Evolutionary conservation across 1,140 invertebrate genomes (phyloP).

Genomic region (Geopemphigus sp.): DNA sequence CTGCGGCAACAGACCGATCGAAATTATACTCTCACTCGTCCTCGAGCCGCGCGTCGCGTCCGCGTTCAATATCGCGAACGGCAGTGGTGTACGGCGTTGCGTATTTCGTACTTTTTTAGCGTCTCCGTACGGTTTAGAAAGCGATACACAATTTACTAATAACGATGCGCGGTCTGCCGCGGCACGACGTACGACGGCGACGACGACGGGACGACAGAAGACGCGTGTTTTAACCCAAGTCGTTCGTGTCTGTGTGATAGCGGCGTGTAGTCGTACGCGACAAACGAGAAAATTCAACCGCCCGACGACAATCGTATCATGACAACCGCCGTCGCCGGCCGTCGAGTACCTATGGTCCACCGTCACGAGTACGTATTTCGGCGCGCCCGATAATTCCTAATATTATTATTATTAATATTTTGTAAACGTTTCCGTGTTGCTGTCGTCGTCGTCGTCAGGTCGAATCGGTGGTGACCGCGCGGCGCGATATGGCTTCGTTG

Average conservation of each 20-base stretch:
- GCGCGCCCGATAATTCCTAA: not conserved
- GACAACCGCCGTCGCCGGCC: no score
- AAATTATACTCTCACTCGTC: constrained; percentile 29
- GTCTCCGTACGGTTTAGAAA: no score
- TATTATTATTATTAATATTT: not conserved
- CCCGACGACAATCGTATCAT: no score
- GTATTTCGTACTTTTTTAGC: no score
- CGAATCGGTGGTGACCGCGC: not conserved
- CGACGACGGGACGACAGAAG: not conserved
- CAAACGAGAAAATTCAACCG: no score
- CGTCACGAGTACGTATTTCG: not conserved
- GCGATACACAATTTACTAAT: no score
- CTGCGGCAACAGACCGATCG: no score
- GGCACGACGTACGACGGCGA: not conserved
- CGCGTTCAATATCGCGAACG: not conserved
- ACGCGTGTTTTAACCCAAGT: no score
- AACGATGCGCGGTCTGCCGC: not conserved
- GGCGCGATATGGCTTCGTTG: constrained; percentile 39
- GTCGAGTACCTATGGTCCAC: no score
- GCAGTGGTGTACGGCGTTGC: no score
- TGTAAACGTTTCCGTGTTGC: not conserved
- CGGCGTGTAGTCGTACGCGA: no score
- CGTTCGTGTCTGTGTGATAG: no score
- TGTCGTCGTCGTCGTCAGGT: not conserved
- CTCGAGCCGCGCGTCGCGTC: constrained; percentile 22